Evolutionary conservation across 2,888 invertebrate genomes (phyloP), one percentile per base, ranked within the genome.

Genomic region (Zonitis immaculata): DNA sequence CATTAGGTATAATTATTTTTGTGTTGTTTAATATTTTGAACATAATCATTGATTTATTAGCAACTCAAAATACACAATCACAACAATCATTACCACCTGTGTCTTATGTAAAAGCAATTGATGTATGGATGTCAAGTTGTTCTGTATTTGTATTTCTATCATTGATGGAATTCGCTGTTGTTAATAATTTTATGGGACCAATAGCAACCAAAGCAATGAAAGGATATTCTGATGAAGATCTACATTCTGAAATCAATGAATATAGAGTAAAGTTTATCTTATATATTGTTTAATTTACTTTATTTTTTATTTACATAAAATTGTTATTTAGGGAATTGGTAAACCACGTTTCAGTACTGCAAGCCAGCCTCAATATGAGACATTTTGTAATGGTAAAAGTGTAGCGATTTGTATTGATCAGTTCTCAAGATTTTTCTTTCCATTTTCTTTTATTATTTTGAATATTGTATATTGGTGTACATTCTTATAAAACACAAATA

Each of bases 121-220:
- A 93, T 72, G 88, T 91, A 0, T 93, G 91, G 91, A 93, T 91
- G 92, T 92, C 91, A 0, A 91, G 90, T 1, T 93, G 91, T 72
- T 91, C 92, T 2, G 89, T 93, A 12, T 93, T 92, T 74, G 92
- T 93, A n/a, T 92, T 92, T 72, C 82, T 92, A 49, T 91, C 91
- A 0, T 79, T 91, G 26, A 91, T 93, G 84, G 92, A 93, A 76
- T 93, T 92, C 71, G 92, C 92, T 0, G 86, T 93, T 2, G 92
- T 93, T 42, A 93, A 93, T 72, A 91, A 91, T 74, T 92, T 89
- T 72, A 81, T 81, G 81, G 92, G 92, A 0, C 90, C 91, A 0
- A 84, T 90, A 0, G 91, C 91, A 9, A 91, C 90, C 1, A 91
- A 91, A 73, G 88, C 87, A 4, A 91, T 91, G 91, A 91, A 91